A percentile compares a stretch with the other conserved stretches of the same genome.
These are phyloP conservation scores for Drosophila punjabiensis DNA, from an alignment of 1,140 invertebrate genomes.

Conservation along the genomic window DNA sequence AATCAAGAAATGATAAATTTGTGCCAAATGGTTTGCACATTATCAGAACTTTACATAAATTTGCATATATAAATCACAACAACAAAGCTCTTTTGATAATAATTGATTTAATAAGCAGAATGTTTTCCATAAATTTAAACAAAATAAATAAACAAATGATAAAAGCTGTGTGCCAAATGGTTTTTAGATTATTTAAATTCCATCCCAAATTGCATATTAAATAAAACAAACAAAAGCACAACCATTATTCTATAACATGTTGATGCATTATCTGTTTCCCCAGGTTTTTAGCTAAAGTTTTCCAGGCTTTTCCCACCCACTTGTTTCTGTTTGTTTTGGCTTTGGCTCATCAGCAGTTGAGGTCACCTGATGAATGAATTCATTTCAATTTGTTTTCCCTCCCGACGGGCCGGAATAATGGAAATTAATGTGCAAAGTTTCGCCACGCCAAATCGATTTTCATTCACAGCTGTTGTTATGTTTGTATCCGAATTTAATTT, in stretches of 20 bases:
- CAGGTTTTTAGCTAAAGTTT: background rate
- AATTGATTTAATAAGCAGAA: background rate
- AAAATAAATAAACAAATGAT: background rate
- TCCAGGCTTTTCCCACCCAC: conserved; percentile 23
- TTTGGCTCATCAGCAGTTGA: conserved; percentile 29
- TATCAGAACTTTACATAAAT: background rate
- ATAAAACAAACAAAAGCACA: conserved; percentile 5
- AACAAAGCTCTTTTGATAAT: background rate
- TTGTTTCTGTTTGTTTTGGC: conserved; percentile 22
- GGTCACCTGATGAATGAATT: conserved; percentile 57
- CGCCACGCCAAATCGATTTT: conserved; percentile 51
- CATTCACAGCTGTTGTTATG: conserved; percentile 30
- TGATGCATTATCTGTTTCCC: background rate
- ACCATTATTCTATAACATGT: background rate
- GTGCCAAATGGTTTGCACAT: background rate
- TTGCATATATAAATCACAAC: background rate
- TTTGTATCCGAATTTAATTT: conserved; percentile 66
- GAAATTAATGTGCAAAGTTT: conserved; percentile 45
- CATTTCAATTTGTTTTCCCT: conserved; percentile 51
- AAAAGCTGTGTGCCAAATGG: background rate
- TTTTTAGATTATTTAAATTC: conserved; percentile 15
- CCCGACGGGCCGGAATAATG: conserved; percentile 25
- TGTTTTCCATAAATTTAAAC: background rate
- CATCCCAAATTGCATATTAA: background rate
- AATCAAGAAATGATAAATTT: background rate